Base-by-base conservation (phyloP, 2,113 vertebrate genomes). In the Mungos mungo region DNA sequence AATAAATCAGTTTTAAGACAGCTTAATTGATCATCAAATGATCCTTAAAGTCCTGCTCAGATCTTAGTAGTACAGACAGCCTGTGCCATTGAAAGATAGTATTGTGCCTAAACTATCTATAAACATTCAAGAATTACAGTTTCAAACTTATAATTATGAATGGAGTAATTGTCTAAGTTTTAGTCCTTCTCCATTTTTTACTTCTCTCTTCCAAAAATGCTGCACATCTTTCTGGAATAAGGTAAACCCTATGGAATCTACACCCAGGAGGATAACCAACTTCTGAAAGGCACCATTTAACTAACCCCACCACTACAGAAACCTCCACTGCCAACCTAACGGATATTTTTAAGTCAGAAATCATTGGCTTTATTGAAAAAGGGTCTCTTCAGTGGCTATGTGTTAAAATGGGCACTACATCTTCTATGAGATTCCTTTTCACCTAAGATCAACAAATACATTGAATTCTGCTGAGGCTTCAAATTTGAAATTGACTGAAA, bases 401-500 rank as follows among this genome's bases (percentile, higher is more conserved):
- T 69, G 35, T 85, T 83, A 66, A 81, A 79, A 82, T 6, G 90
- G 35, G 33, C 77, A 88, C 35, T 88, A 5, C 12, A 41, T 65
- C 74, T 80, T 84, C 50, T 33, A 18, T 41, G 31, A 83, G 19
- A 97, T 96, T 79, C 11, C 0, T 95, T 97, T 83, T 79, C 63
- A 7, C 79, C 31, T 86, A 93, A 97, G 91, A 86, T 54, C 35
- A 95, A 80, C 33, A 90, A 90, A 85, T 94, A 66, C 94, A 45
- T 65, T 86, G 52, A 11, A 60, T 88, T 15, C 54, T 66, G 19
- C 45, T 92, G 79, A 91, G 68, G 3, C 71, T 97, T 91, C 76
- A 94, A 71, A 91, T 95, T 94, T 95, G 29, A 94, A 91, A 96
- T 41, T 82, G 80, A 96, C 29, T 77, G 77, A 89, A 97, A 95